phyloP scores from a whole-genome alignment of 2,797 vertebrate genomes.

The Takifugu ocellatus region DNA sequence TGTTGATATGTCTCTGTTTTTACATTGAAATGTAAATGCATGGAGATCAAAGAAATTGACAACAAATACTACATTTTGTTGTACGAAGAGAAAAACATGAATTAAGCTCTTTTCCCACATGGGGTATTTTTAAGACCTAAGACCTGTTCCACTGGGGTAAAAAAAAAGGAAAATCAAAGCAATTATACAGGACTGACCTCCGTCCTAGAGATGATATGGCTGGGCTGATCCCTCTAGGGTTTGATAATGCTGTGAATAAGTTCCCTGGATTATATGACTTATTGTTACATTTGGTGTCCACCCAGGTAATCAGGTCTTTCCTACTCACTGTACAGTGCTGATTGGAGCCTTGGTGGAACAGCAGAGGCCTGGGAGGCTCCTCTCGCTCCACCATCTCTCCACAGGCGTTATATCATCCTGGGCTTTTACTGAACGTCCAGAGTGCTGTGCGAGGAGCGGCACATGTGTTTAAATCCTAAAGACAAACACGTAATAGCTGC shows the following conservation, averaged over 20 bases:
- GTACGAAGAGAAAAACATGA: too few species aligned
- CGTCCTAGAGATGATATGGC: not conserved
- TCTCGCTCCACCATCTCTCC: constrained; percentile 40
- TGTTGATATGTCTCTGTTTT: too few species aligned
- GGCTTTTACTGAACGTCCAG: constrained; percentile 15
- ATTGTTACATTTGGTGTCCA: not conserved
- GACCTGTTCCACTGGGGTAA: too few species aligned
- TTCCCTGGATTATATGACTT: constrained; percentile 17
- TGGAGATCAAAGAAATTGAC: too few species aligned
- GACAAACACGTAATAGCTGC: too few species aligned
- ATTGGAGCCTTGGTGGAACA: constrained; percentile 21
- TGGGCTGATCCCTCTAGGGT: not conserved
- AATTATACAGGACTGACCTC: not conserved
- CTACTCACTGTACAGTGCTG: not conserved
- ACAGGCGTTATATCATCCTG: constrained; percentile 41
- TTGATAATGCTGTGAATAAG: constrained; percentile 19
- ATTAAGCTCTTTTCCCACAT: too few species aligned
- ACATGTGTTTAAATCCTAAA: too few species aligned
- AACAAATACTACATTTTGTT: too few species aligned
- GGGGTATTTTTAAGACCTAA: too few species aligned
- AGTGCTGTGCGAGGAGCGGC: constrained; percentile 1
- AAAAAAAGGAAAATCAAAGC: not conserved
- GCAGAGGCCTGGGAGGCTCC: constrained; percentile 20
- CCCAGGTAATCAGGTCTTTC: constrained; percentile 2
- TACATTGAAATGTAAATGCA: too few species aligned